Evolutionary conservation across 2,113 vertebrate species (phyloP).

Genomic region (Hemichromis elongatus): DNA sequence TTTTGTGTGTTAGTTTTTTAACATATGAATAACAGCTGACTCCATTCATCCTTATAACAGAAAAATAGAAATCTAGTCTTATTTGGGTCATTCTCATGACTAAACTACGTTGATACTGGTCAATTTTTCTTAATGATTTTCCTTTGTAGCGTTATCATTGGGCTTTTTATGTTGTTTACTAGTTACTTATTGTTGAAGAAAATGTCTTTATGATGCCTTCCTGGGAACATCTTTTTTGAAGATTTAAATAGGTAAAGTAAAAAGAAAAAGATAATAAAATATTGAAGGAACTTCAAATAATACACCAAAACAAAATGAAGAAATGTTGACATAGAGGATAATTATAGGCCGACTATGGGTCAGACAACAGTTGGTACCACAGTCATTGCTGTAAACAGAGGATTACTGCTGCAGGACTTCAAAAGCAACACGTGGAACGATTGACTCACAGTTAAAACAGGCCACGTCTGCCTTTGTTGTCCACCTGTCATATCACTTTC

Average conservation of each 20-base stretch:
- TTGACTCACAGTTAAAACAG: slow-evolving; percentile 64
- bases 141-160: background rate
- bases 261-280: background rate
- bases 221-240: background rate
- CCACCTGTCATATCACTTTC: slow-evolving; percentile 12
- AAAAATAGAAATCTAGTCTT: background rate
- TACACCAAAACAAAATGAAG: background rate
- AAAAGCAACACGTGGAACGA: slow-evolving; percentile 17
- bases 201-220: background rate
- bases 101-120: background rate
- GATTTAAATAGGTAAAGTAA: background rate
- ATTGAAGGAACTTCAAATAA: background rate
- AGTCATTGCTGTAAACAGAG: slow-evolving; percentile 12
- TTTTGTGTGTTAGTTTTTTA: background rate
- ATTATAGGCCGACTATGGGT: slow-evolving; percentile 25
- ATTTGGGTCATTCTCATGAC: background rate
- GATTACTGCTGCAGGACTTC: slow-evolving; percentile 20
- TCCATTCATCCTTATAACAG: background rate
- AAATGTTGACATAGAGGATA: slow-evolving; percentile 20
- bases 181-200: background rate
- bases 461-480: slow-evolving; percentile 18
- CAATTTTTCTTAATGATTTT: background rate
- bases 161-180: background rate
- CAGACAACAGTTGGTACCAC: slow-evolving; percentile 56
- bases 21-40: background rate